Evolutionary conservation across 2,888 invertebrate species (phyloP), one percentile per base, ranked within the genome.

Genomic region (Petrolisthes manimaculis): DNA sequence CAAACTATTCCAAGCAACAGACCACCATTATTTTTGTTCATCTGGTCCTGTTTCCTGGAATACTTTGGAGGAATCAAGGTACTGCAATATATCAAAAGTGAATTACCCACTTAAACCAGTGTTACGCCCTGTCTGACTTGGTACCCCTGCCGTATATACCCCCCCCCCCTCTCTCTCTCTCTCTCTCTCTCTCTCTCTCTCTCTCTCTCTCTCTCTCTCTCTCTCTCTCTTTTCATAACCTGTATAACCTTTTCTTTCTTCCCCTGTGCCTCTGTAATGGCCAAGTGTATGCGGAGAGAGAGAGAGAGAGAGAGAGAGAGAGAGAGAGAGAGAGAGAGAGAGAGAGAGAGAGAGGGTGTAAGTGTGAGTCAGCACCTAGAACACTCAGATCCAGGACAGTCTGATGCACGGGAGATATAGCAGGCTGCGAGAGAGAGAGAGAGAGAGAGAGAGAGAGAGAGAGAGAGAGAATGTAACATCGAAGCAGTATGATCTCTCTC

Each of bases 171-270:
- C 61, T 53, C 6, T 5, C 24, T 55, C 54, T 74, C 71, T 83
- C 74, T 84, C 67, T 81, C 81, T 81, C 61, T 24, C 77, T 75
- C 84, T 75, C 54, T 54, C 75, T 75, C 56, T 84, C 74, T 77
- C 37, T 77, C 55, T 55, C 77, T 51, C 77, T 61, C 6, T 21
- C 37, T 61, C 21, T 21, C 21, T 74, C 55, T 56, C 53, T 74
- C 55, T 77, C 84, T 77, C 77, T 77, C 84, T 61, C 77, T 61
- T 56, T 84, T 56, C 54, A 37, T 77, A 56, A 75, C 84, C 84
- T 84, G 54, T 56, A 71, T 61, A 24, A 9, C 55, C 37, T 74
- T 61, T 74, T 74, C 83, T 83, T 51, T 74, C 74, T 56, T 55
- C 80, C n/a, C 80, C 55, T 12, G 61, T 12, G 12, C 61, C 37